These are phyloP conservation scores for Casuarius casuarius DNA, from an alignment of 2,113 vertebrate genomes.

Conservation along the genomic window DNA sequence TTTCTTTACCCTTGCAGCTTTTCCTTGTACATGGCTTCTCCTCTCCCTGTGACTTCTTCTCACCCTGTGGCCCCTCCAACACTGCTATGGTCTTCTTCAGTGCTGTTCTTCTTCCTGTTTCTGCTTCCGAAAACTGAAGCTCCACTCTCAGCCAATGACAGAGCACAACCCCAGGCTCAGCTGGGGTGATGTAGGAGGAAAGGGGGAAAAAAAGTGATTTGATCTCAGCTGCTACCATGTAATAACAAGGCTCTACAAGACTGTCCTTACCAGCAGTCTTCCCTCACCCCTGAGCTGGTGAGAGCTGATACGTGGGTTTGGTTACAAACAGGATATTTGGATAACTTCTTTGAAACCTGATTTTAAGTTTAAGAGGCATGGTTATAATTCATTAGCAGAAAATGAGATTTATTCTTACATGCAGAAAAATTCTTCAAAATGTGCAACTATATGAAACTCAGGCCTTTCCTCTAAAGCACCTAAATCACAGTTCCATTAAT, in stretches of 20 bases:
- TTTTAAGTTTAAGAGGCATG: background rate
- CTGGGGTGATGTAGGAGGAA: background rate
- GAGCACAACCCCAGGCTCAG: accelerated
- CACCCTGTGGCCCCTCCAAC: accelerated
- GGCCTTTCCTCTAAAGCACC: background rate
- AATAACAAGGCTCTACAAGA: background rate
- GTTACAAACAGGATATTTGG: accelerated
- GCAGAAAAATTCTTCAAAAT: background rate
- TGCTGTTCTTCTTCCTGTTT: background rate
- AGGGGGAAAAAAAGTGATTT: background rate
- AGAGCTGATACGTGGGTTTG: accelerated
- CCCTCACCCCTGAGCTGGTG: background rate
- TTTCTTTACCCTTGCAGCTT: constrained; percentile 3
- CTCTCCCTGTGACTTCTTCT: background rate
- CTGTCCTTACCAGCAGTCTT: background rate
- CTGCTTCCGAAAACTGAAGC: background rate
- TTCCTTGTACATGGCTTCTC: background rate
- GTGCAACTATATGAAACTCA: accelerated
- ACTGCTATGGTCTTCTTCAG: no score
- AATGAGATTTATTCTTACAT: background rate
- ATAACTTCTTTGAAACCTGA: background rate
- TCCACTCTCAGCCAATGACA: accelerated
- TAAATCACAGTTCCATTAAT: background rate
- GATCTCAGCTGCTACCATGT: accelerated
- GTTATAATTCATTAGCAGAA: background rate